Base-by-base conservation (phyloP, 2,113 vertebrate species). In the Nothobranchius kuhntae region DNA sequence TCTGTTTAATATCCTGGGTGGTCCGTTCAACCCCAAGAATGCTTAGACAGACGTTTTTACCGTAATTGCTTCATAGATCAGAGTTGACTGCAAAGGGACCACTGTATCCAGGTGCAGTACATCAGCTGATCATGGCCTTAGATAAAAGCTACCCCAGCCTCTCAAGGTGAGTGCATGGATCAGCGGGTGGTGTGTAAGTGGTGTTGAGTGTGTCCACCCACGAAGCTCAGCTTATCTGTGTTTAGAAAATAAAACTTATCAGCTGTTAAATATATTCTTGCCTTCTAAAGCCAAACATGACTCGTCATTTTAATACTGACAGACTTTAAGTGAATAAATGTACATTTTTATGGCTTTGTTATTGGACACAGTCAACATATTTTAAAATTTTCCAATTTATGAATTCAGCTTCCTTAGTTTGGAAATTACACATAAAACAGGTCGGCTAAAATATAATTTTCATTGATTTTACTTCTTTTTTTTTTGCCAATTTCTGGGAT, bases 31-130 rank as follows among this genome's bases (percentile, higher is more conserved):
- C 84, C 80, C 62, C 46, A 64, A 63, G 79, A 89, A 73, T 84
- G 89, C 89, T 91, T 85, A 87, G 77, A 84, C 79, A 77, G 73
- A 83, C 72, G 24, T 80, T 91, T 91, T 84, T 70, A 82, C 68
- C 57, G 46, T 84, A 87, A 91, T 89, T 82, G 81, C 73, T 73
- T 85, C 81, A 78, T 87, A 83, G 73, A 87, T 88, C 84, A 86
- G 82, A 74, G 61, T n/a, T 15, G 65, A 56, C 73, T 61, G 51
- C 12, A 51, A 40, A 55, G 30, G 52, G 30, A 68, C 77, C 44
- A 26, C 60, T 13, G 72, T 53, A 57, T 75, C 80, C 75, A 84
- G 77, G 78, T 82, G 65, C 75, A 55, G 71, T 53, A 58, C 74
- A 68, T 90, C 73, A 74, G 79, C 83, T 72, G 71, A 82, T 85